These are phyloP conservation scores for Ophion obscuratus DNA, from an alignment of 2,888 invertebrate species.

Conservation along the genomic window DNA sequence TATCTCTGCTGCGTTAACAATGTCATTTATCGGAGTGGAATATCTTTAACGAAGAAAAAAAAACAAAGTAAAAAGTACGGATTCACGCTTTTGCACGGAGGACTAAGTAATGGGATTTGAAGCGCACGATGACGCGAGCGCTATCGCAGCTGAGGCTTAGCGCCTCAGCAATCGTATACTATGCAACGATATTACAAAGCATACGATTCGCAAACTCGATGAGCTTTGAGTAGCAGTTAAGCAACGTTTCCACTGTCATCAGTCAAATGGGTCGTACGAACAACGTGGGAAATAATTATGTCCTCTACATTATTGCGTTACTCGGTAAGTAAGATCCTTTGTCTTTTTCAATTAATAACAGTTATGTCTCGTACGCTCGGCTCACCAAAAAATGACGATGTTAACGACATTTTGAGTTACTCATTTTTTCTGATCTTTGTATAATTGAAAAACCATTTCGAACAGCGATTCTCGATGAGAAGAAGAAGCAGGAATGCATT, in stretches of 20 bases:
- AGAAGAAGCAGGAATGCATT: too few relatives aligned
- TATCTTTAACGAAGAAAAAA: background rate
- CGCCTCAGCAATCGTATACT: too few relatives aligned
- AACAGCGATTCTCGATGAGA: too few relatives aligned
- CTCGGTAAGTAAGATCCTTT: slow-evolving; percentile 38
- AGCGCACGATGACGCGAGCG: slow-evolving; percentile 1
- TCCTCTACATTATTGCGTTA: slow-evolving; percentile 38
- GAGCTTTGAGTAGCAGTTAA: background rate
- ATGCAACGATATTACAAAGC: too few relatives aligned
- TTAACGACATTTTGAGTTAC: background rate
- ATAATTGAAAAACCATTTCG: too few relatives aligned
- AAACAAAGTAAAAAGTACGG: background rate
- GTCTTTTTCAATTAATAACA: background rate
- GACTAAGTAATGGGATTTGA: background rate
- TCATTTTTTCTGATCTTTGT: too few relatives aligned
- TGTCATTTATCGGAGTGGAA: background rate
- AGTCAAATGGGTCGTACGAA: slow-evolving; percentile 37
- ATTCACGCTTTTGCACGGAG: background rate
- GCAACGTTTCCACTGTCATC: background rate
- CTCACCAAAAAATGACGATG: background rate
- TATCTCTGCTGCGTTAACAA: background rate
- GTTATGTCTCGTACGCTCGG: too few relatives aligned
- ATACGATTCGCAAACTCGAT: background rate
- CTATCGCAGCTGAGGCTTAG: slow-evolving; percentile 28
- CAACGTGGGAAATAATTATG: slow-evolving; percentile 28